phyloP scores from a whole-genome alignment of 2,888 invertebrate genomes.

The Pyrgus malvae region DNA sequence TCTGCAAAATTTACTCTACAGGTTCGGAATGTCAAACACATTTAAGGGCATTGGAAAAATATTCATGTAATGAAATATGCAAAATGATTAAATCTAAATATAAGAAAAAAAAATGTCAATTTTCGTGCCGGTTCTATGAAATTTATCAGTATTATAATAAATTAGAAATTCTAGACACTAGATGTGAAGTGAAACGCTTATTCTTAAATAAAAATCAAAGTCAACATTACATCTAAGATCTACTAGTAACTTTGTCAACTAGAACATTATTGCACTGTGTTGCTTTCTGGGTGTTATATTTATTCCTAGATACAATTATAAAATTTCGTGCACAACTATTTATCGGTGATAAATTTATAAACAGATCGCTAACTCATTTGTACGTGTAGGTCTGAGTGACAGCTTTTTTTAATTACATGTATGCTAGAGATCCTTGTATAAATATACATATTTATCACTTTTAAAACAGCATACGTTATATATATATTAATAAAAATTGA shows the following conservation, averaged over 20 bases:
- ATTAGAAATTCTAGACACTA: neutral
- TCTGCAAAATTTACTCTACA: too few relatives aligned
- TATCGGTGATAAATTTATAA: conserved; percentile 7
- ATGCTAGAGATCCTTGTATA: too few relatives aligned
- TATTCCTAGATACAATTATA: neutral
- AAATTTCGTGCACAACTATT: conserved; percentile 18
- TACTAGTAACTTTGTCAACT: conserved; percentile 34
- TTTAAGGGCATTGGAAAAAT: too few relatives aligned
- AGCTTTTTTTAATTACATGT: too few relatives aligned
- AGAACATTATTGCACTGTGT: conserved; percentile 39
- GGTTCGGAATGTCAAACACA: too few relatives aligned
- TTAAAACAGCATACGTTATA: too few relatives aligned
- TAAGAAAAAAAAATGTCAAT: neutral
- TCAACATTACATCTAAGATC: conserved; percentile 17
- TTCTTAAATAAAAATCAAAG: conserved; percentile 10
- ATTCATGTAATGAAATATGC: too few relatives aligned
- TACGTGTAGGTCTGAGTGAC: too few relatives aligned
- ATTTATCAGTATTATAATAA: neutral
- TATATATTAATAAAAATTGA: too few relatives aligned
- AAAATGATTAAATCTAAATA: too few relatives aligned
- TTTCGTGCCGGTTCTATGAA: neutral
- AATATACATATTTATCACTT: too few relatives aligned
- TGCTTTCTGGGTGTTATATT: conserved; percentile 14
- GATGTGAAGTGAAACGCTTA: conserved; percentile 14
- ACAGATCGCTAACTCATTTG: too few relatives aligned